These are phyloP conservation scores for Drosophila lacertosa DNA, from an alignment of 1,140 invertebrate genomes.

Conservation along the genomic window DNA sequence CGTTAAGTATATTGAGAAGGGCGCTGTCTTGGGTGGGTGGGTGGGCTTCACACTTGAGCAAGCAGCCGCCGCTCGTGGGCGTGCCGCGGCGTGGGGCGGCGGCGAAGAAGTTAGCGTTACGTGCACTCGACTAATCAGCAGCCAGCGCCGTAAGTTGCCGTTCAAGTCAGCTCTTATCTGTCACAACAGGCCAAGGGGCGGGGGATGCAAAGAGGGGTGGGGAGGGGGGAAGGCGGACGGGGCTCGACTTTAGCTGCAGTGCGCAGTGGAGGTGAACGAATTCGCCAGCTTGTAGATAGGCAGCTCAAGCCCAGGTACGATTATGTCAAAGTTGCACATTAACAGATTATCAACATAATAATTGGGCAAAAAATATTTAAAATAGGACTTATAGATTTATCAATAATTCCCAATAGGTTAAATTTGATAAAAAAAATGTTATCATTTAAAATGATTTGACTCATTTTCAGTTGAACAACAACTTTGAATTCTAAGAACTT, in stretches of 20 bases:
- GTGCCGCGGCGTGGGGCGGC: constrained; percentile 1
- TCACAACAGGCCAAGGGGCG: background rate
- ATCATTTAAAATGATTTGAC: no score
- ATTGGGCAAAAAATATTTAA: background rate
- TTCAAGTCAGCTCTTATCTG: constrained; percentile 38
- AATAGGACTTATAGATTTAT: no score
- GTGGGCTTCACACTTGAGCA: constrained; percentile 36
- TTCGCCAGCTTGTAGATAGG: constrained; percentile 18
- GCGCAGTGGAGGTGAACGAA: constrained; percentile 39
- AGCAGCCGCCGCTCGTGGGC: background rate
- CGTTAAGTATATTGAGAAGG: constrained; percentile 27
- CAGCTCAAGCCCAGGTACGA: background rate
- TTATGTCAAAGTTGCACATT: constrained; percentile 8
- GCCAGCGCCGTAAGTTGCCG: constrained; percentile 14
- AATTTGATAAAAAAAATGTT: no score
- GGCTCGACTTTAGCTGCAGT: background rate
- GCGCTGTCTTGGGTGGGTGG: constrained; percentile 13
- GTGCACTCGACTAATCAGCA: constrained; percentile 40
- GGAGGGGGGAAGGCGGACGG: background rate
- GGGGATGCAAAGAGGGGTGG: background rate
- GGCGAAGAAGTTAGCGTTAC: constrained; percentile 27
- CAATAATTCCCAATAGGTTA: no score
- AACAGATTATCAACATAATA: background rate
- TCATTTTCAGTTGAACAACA: no score
- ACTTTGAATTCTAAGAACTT: no score